A percentile compares a stretch with the other conserved stretches of the same genome.
Conservation (phyloP, 2,797 vertebrate genomes). For the Tapera naevia region DNA sequence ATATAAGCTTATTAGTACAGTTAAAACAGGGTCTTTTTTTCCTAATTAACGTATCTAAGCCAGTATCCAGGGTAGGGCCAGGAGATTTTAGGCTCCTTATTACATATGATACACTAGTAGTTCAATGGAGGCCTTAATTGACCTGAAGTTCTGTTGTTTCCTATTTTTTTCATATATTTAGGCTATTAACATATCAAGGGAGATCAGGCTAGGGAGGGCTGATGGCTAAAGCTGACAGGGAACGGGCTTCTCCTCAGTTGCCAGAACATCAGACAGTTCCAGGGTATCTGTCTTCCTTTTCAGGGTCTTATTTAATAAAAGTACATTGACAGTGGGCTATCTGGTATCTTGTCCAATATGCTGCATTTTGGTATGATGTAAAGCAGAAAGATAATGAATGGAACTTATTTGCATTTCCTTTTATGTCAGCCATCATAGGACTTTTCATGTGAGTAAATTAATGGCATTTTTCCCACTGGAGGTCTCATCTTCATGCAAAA, state of each 20-base stretch:
- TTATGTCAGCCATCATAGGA: not conserved
- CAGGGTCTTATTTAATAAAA: constrained; percentile 18
- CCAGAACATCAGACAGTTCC: not conserved
- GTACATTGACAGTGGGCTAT: not conserved
- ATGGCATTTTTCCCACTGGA: not conserved
- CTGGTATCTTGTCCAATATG: not conserved
- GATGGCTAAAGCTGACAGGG: not conserved
- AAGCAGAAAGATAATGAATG: not conserved
- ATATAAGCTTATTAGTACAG: not conserved
- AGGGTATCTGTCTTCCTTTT: constrained; percentile 33
- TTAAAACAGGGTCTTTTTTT: constrained; percentile 38
- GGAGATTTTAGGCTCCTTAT: constrained; percentile 42
- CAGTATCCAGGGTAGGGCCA: constrained; percentile 6
- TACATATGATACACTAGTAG: not conserved
- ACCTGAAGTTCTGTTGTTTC: constrained; percentile 42
- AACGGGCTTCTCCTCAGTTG: not conserved
- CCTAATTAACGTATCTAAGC: constrained; percentile 38
- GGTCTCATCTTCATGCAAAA: not conserved
- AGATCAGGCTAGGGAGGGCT: not conserved
- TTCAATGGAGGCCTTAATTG: constrained; percentile 54
- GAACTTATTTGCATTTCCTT: not conserved
- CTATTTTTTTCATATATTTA: constrained; percentile 3
- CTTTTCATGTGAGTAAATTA: not conserved
- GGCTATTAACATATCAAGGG: constrained; percentile 9
- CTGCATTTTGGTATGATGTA: not conserved